phyloP scores from a whole-genome alignment of 2,888 invertebrate species.

The Geophilus truncorum region DNA sequence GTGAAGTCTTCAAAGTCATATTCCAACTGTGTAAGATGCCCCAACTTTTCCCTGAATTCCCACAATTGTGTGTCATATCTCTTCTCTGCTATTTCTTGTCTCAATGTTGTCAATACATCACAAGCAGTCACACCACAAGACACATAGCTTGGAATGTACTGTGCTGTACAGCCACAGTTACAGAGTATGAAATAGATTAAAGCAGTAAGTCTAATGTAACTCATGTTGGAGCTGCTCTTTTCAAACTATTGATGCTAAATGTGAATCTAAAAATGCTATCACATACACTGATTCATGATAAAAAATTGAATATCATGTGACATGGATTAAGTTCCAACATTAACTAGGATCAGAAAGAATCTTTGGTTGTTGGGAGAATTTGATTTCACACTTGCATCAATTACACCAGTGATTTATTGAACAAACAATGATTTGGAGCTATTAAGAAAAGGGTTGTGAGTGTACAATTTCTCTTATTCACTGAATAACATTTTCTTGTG shows the following conservation, averaged over 20 bases:
- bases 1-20: not conserved
- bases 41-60: not conserved
- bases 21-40: not conserved
- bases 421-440: not conserved
- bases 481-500: not conserved
- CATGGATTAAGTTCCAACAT: not conserved
- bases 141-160: not conserved
- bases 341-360: not conserved
- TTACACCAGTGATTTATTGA: not conserved
- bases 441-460: not conserved
- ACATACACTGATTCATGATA: not conserved
- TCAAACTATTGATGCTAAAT: not conserved
- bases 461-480: too few species aligned
- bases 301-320: not conserved
- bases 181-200: not conserved
- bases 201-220: not conserved
- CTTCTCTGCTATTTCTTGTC: not conserved
- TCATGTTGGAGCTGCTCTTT: not conserved
- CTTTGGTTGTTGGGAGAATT: not conserved
- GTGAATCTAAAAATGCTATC: not conserved
- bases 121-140: not conserved
- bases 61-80: not conserved
- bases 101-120: not conserved
- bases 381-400: not conserved
- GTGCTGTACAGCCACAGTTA: not conserved